These are phyloP conservation scores for Noctua janthe DNA, from an alignment of 2,888 invertebrate genomes.

Conservation along the genomic window DNA sequence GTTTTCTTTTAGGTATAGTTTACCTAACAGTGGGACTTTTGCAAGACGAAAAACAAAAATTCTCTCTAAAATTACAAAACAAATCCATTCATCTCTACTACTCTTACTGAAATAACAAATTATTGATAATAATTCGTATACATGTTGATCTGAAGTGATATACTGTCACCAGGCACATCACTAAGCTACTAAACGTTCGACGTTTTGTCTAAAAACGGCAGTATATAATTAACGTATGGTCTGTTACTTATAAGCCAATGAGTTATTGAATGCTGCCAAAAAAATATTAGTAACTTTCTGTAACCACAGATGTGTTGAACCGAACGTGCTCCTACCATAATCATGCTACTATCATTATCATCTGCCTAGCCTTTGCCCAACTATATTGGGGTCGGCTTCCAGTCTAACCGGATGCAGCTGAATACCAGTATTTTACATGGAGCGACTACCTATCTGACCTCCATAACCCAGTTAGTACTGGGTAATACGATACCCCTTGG, in stretches of 20 bases:
- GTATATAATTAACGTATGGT: too few relatives aligned
- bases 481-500: too few relatives aligned
- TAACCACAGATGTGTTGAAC: not conserved
- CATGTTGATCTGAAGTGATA: not conserved
- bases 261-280: not conserved
- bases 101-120: not conserved
- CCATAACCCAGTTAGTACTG: too few relatives aligned
- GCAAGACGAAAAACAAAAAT: too few relatives aligned
- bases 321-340: constrained; percentile 12
- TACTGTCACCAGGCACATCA: not conserved
- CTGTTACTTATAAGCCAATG: too few relatives aligned
- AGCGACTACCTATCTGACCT: too few relatives aligned
- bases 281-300: not conserved
- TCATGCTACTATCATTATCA: not conserved
- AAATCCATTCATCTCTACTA: not conserved
- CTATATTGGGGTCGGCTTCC: too few relatives aligned
- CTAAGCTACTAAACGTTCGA: not conserved
- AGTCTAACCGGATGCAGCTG: too few relatives aligned
- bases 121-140: not conserved
- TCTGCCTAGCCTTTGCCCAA: too few relatives aligned
- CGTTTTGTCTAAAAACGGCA: not conserved
- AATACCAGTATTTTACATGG: too few relatives aligned
- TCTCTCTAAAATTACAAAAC: not conserved
- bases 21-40: not conserved
- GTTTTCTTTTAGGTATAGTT: constrained; percentile 29